These are phyloP conservation scores for Lytechinus pictus DNA, from an alignment of 35 echinoderm and acorn worm genomes.

Conservation along the genomic window DNA sequence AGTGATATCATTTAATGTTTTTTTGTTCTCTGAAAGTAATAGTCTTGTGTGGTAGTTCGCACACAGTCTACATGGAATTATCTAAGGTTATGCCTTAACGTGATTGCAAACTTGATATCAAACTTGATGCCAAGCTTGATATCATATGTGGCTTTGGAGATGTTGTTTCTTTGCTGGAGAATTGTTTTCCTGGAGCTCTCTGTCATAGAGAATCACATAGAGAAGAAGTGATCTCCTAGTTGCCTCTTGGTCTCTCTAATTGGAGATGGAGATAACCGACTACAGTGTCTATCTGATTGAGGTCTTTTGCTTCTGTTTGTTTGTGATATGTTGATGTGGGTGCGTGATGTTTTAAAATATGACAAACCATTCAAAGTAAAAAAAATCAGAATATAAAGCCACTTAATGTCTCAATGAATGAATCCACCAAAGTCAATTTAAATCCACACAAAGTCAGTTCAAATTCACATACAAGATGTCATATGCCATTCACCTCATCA, in stretches of 20 bases:
- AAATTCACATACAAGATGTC: too few species aligned
- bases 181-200: too few species aligned
- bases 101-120: too few species aligned
- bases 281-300: background rate
- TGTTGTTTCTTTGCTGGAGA: too few species aligned
- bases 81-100: background rate
- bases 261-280: background rate
- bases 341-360: background rate
- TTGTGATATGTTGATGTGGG: background rate
- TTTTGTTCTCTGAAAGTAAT: background rate
- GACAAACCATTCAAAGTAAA: background rate
- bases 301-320: background rate
- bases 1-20: too few species aligned
- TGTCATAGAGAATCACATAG: background rate
- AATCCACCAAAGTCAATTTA: too few species aligned
- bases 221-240: background rate
- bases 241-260: background rate
- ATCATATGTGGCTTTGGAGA: too few species aligned
- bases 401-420: too few species aligned
- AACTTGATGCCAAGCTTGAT: too few species aligned
- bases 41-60: background rate
- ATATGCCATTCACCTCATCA: too few species aligned
- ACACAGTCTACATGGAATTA: background rate
- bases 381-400: background rate
- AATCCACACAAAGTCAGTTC: too few species aligned